Percentiles rank a stretch among this genome's conserved stretches.
Evolutionary conservation across 92 coral and sea anemone genomes (phyloP).

Genomic region (Actinostola sp.): DNA sequence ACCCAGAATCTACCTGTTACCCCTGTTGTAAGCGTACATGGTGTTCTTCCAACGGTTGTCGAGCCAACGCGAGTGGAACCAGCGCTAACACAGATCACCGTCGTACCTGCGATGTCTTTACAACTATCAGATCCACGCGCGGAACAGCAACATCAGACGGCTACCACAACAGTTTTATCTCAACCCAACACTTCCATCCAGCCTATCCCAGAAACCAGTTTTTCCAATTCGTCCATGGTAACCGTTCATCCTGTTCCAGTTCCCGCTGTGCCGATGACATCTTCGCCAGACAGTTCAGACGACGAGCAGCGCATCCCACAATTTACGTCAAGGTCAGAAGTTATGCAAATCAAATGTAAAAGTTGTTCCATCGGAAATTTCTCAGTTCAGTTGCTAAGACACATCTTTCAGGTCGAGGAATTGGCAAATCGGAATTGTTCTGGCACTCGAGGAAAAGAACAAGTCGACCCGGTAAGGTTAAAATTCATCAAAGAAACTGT

Average conservation of each 20-base stretch:
- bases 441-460: constrained; percentile 85
- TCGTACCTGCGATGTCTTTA: constrained; percentile 38
- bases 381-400: constrained; percentile 81
- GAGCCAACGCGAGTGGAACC: constrained; percentile 78
- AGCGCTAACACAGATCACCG: constrained; percentile 44
- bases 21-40: constrained; percentile 33
- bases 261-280: constrained; percentile 38
- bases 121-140: constrained; percentile 33
- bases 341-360: constrained; percentile 82
- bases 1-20: constrained; percentile 43
- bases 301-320: constrained; percentile 51
- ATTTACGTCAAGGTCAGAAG: constrained; percentile 62
- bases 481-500: constrained; percentile 88
- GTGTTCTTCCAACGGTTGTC: constrained; percentile 51
- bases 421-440: constrained; percentile 81
- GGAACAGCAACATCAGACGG: constrained; percentile 25
- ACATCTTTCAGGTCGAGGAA: constrained; percentile 64
- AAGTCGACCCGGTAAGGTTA: constrained; percentile 78
- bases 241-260: constrained; percentile 55
- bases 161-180: constrained; percentile 16
- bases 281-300: constrained; percentile 50
- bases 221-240: constrained; percentile 35
- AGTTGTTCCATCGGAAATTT: constrained; percentile 92
- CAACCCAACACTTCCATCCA: constrained; percentile 26
- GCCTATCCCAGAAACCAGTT: constrained; percentile 36